Evolutionary conservation across 2,888 invertebrate species (phyloP).

Genomic region (Meiosimyza decipiens): DNA sequence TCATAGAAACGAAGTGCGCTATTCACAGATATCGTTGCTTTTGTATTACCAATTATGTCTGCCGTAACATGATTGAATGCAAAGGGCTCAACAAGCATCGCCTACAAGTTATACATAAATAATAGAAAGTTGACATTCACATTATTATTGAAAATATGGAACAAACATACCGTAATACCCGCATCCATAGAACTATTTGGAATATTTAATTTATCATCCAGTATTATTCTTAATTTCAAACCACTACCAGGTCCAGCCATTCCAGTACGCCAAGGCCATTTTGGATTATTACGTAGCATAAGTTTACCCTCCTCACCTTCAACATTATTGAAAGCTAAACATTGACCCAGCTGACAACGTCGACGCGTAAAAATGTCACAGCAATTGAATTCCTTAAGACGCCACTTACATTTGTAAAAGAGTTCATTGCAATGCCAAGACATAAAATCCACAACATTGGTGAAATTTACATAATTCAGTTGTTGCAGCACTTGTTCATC

Average conservation of each 20-base stretch:
- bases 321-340: slow-evolving; percentile 68
- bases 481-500: slow-evolving; percentile 47
- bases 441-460: slow-evolving; percentile 58
- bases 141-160: not conserved
- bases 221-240: slow-evolving; percentile 46
- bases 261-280: slow-evolving; percentile 58
- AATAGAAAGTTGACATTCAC: not conserved
- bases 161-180: slow-evolving; percentile 41
- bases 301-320: slow-evolving; percentile 53
- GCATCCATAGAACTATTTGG: slow-evolving; percentile 45
- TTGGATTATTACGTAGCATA: slow-evolving; percentile 48
- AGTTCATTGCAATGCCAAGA: slow-evolving; percentile 66
- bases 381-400: slow-evolving; percentile 58
- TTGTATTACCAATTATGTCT: slow-evolving; percentile 47
- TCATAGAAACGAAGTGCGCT: slow-evolving; percentile 53
- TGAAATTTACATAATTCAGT: slow-evolving; percentile 60
- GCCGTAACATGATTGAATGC: slow-evolving; percentile 53
- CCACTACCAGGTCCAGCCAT: slow-evolving; percentile 56
- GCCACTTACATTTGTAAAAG: slow-evolving; percentile 65
- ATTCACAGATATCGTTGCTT: slow-evolving; percentile 50
- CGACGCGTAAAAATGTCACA: slow-evolving; percentile 67
- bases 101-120: slow-evolving; percentile 34
- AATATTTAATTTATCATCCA: slow-evolving; percentile 50
- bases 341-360: slow-evolving; percentile 67
- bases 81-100: slow-evolving; percentile 51